Evolutionary conservation across 2,888 invertebrate species (phyloP).

Genomic region (Trilocha varians): DNA sequence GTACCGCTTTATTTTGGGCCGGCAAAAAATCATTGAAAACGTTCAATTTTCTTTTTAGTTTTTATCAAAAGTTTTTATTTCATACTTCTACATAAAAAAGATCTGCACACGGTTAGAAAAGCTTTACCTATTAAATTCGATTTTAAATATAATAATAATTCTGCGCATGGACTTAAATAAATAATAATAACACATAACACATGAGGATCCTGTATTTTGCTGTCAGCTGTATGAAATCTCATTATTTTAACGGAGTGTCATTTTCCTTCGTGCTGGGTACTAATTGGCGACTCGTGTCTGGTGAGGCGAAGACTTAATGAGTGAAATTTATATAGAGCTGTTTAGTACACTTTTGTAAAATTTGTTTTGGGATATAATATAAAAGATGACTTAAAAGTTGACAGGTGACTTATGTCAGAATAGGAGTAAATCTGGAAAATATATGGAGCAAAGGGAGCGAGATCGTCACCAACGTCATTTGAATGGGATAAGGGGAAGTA

Average conservation of each 20-base stretch:
- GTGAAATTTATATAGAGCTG: slow-evolving; percentile 33
- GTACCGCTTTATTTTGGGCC: too few relatives aligned
- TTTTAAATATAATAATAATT: slow-evolving; percentile 1
- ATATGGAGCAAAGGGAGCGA: slow-evolving; percentile 1
- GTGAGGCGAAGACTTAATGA: slow-evolving; percentile 39
- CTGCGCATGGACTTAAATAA: neutral
- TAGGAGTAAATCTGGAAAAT: slow-evolving; percentile 5
- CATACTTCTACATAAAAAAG: neutral
- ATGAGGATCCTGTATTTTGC: slow-evolving; percentile 14
- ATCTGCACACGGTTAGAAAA: neutral
- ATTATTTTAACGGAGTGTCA: slow-evolving; percentile 57
- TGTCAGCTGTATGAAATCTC: slow-evolving; percentile 21
- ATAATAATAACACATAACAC: neutral
- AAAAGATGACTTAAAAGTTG: neutral
- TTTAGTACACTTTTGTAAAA: slow-evolving; percentile 4
- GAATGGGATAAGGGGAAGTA: too few relatives aligned
- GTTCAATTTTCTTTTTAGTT: neutral
- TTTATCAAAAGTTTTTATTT: neutral
- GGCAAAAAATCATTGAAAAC: too few relatives aligned
- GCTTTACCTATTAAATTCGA: neutral
- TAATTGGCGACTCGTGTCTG: slow-evolving; percentile 65
- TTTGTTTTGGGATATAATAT: neutral
- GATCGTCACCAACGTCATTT: too few relatives aligned
- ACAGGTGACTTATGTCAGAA: neutral
- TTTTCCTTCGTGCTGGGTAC: slow-evolving; percentile 50